Evolutionary conservation across 1,140 invertebrate genomes (phyloP).

Genomic region (Caenorhabditis inopinata): DNA sequence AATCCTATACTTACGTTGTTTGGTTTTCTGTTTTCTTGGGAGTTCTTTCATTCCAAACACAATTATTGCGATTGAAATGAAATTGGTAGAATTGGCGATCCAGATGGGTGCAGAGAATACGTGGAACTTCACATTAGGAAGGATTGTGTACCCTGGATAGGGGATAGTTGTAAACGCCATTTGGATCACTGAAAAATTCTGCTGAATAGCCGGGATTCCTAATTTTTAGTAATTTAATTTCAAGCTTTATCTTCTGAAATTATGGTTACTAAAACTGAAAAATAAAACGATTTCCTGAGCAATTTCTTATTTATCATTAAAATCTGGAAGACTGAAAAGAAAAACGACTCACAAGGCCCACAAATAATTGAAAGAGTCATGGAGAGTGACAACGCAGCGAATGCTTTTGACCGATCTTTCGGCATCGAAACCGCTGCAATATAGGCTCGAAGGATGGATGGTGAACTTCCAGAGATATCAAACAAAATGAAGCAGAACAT

Average conservation of each 20-base stretch:
- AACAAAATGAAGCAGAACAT: slow-evolving; percentile 26
- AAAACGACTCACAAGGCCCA: slow-evolving; percentile 1
- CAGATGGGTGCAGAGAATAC: slow-evolving; percentile 40
- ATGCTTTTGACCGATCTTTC: slow-evolving; percentile 30
- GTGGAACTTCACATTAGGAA: slow-evolving; percentile 36
- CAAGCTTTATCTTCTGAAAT: no score
- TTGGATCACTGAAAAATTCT: slow-evolving; percentile 41
- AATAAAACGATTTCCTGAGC: no score
- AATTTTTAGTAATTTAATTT: background rate
- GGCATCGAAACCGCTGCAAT: slow-evolving; percentile 14
- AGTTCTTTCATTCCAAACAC: slow-evolving; percentile 28
- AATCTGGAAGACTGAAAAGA: no score
- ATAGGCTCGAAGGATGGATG: slow-evolving; percentile 25
- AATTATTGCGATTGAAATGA: slow-evolving; percentile 40
- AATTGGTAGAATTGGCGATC: slow-evolving; percentile 37
- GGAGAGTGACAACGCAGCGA: slow-evolving; percentile 24
- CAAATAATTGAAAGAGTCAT: slow-evolving; percentile 21
- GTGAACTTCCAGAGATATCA: slow-evolving; percentile 7
- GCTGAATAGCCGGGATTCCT: no score
- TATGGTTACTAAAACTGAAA: no score
- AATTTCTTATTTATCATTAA: no score
- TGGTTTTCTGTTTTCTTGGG: slow-evolving; percentile 19
- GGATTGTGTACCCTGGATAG: slow-evolving; percentile 31
- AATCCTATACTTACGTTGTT: background rate
- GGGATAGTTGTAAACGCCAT: slow-evolving; percentile 33